A percentile compares a stretch with the other conserved stretches of the same genome.
phyloP scores from a whole-genome alignment of 2,888 invertebrate species.

The Acholoe squamosa region DNA sequence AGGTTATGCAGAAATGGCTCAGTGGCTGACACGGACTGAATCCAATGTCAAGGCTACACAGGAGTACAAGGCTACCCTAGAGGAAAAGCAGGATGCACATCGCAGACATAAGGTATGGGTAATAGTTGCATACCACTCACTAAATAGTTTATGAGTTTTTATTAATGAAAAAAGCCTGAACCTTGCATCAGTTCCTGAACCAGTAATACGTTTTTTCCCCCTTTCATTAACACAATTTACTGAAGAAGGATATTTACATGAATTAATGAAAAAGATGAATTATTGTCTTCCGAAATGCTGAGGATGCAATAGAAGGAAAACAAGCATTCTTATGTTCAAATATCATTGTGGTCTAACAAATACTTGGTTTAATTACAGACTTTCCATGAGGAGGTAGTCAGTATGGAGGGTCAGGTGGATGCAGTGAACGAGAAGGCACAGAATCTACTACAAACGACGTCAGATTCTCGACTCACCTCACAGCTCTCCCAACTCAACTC shows the following conservation, averaged over 20 bases:
- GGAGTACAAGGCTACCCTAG: conserved; percentile 90
- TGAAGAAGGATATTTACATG: too few relatives aligned
- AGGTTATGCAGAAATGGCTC: conserved; percentile 89
- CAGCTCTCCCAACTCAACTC: conserved; percentile 81
- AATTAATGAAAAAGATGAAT: too few relatives aligned
- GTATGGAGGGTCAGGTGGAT: conserved; percentile 78
- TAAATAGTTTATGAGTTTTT: not conserved
- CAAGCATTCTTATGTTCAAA: too few relatives aligned
- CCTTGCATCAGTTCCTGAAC: too few relatives aligned
- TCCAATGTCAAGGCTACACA: conserved; percentile 93
- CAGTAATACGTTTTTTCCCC: too few relatives aligned
- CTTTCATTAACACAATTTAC: too few relatives aligned
- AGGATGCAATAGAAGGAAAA: too few relatives aligned
- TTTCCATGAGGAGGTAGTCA: conserved; percentile 75
- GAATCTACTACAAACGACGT: conserved; percentile 78
- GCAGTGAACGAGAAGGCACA: conserved; percentile 79
- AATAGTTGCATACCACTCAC: not conserved
- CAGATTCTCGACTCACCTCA: conserved; percentile 79
- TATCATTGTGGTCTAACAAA: not conserved
- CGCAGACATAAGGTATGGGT: conserved; percentile 87
- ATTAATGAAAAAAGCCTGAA: too few relatives aligned
- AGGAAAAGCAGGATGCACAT: conserved; percentile 91
- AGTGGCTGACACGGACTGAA: conserved; percentile 94
- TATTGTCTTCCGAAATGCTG: too few relatives aligned
- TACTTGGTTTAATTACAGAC: conserved; percentile 68